phyloP scores from a whole-genome alignment of 2,113 vertebrate genomes.

The Equus quagga region DNA sequence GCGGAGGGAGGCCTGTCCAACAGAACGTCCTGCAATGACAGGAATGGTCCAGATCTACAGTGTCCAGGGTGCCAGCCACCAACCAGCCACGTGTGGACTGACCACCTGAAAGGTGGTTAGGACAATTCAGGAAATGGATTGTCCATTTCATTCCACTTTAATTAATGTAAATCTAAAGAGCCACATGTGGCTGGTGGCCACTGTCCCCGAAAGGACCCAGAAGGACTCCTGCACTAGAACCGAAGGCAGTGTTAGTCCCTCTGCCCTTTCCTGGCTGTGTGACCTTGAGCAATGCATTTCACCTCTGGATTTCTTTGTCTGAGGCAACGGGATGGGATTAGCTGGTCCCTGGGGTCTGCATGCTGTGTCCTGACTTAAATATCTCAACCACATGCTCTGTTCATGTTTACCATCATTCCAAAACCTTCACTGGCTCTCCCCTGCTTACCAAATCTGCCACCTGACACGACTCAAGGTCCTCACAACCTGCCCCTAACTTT shows the following conservation, averaged over 20 bases:
- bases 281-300: fast-evolving
- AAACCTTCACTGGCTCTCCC: fast-evolving
- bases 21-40: fast-evolving
- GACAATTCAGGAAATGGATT: fast-evolving
- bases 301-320: not conserved
- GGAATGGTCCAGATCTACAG: not conserved
- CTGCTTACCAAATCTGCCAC: not conserved
- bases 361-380: not conserved
- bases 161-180: too few relatives aligned
- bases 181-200: fast-evolving
- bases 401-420: fast-evolving
- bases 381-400: fast-evolving
- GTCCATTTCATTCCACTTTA: not conserved
- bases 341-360: not conserved
- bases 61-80: fast-evolving
- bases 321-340: not conserved
- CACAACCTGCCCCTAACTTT: fast-evolving
- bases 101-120: not conserved
- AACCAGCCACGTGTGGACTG: fast-evolving
- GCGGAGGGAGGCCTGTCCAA: not conserved
- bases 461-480: fast-evolving
- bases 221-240: fast-evolving
- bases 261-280: not conserved
- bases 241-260: fast-evolving
- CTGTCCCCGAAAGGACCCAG: fast-evolving